Evolutionary conservation across 2,113 vertebrate genomes (phyloP).

Genomic region (Orientallactaga bullata): DNA sequence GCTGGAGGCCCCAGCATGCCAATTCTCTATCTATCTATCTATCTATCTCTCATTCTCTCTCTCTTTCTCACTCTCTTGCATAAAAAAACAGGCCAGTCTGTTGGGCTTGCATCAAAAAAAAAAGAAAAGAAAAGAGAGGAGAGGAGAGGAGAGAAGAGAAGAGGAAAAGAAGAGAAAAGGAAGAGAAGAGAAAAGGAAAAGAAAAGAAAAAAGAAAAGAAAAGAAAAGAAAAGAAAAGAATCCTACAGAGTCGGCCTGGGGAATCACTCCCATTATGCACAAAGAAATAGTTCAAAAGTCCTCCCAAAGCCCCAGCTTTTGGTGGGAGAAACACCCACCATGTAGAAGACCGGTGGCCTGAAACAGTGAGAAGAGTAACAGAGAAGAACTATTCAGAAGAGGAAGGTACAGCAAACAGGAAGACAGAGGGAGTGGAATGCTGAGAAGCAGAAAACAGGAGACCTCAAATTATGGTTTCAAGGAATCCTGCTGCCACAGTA

Average conservation of each 20-base stretch:
- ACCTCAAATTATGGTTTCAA: constrained; percentile 19
- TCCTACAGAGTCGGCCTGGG: background rate
- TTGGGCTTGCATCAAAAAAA: too few species aligned
- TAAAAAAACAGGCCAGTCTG: too few species aligned
- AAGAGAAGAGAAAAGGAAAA: too few species aligned
- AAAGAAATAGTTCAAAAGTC: background rate
- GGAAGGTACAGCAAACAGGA: constrained; percentile 72
- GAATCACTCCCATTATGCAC: background rate
- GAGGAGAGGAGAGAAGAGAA: too few species aligned
- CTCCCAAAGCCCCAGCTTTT: background rate
- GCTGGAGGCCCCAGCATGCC: too few species aligned
- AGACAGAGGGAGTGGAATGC: constrained; percentile 18
- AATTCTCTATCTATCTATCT: too few species aligned
- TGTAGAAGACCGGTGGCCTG: constrained; percentile 20
- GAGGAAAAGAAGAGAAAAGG: too few species aligned
- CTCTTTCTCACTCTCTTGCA: too few species aligned
- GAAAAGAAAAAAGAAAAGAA: too few species aligned
- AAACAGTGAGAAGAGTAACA: constrained; percentile 49
- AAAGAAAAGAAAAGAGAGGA: too few species aligned
- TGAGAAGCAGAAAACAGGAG: constrained; percentile 63
- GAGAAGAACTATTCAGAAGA: constrained; percentile 73
- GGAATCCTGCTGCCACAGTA: background rate
- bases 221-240: background rate
- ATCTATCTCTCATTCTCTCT: too few species aligned
- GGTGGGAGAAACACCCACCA: constrained; percentile 13